Base-by-base conservation (phyloP, 2,888 invertebrate genomes). In the Cerceris ruficornis region DNA sequence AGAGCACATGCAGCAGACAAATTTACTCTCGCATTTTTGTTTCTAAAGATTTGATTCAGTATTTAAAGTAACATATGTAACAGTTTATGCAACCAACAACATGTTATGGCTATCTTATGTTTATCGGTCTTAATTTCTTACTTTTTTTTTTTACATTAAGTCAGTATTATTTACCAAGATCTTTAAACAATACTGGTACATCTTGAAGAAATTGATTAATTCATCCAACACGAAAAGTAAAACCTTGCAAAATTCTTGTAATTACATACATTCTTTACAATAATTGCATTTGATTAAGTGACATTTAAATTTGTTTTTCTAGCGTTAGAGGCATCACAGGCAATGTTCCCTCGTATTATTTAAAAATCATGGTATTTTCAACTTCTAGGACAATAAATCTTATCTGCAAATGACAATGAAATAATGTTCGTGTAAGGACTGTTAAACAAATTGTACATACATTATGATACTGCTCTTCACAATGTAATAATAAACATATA, bases 61-160 rank as follows among this genome's bases (percentile, higher is more conserved):
- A 73, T 85, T 81, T 80, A 79, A 79, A 81, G 71, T 84, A 84
- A 84, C 79, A 70, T 77, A 80, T 83, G 71, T 82, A 84, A 85
- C 77, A 79, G 66, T 80, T 85, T 83, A 79, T 85, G 78, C 70
- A 81, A 85, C 72, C 81, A 86, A 85, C 80, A 83, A 86, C 82
- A 80, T 75, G 82, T 86, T 84, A 82, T 82, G 70, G 83, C 80
- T 86, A 86, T 75, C 79, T 86, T 77, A 84, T 78, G 75, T 66
- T 86, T 84, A 85, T 83, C 67, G 76, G 72, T 69, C 82, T 82
- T 83, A 85, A 76, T 82, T 80, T 73, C 69, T 78, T 78, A 75
- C 46, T 80, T 64, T 79, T 77, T 76, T 15, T 67, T 52, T 80
- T 83, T 85, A 87, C 82, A 83, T 86, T 87, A 83, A 84, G 82